Evolutionary conservation across 2,113 vertebrate genomes (phyloP), one percentile per base, ranked within the genome.

Genomic region (Myotis brandtii): DNA sequence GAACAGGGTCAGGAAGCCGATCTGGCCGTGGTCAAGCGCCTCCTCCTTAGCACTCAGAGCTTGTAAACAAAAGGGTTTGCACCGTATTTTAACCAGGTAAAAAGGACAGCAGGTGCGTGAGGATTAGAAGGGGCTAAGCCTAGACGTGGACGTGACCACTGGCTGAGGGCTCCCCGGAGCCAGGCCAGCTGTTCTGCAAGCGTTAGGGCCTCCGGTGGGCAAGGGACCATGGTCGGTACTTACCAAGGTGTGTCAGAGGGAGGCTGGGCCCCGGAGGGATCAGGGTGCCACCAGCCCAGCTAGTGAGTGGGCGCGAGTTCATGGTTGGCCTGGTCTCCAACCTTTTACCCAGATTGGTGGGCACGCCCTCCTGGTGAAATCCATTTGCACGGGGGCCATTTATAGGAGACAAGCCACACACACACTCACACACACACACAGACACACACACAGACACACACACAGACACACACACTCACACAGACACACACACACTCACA

Each of bases 231-330:
- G 2, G 0, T 2, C 8, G 5, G 6, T 18, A 8, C 2, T 59
- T 9, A 59, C 21, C 56, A 2, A 21, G 40, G n/a, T 48, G 66
- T 40, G 25, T 11, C 4, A 1, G 34, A 40, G 79, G 48, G 30
- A 62, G 34, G 5, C 34, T 0, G 7, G 30, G 59, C 56, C 81
- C 23, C 0, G 4, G 25, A 50, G 66, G n/a, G 21, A 21, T 2
- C 25, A 13, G 70, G 37, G 20, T 16, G 25, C 37, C 16, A 11
- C 6, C 13, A 5, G 10, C 48, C 34, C 3, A 1, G 8, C 54
- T 21, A 1, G 0, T 0, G 3, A 37, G 21, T 0, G 6, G 21
- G 6, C 1, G 0, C 1, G 4, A 9, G 56, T 5, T 2, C 1
- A 20, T 6, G 1, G 6, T 52, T 50, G 25, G 1, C 52, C 52